phyloP scores from a whole-genome alignment of 2,113 vertebrate genomes.

The Echinops telfairi region DNA sequence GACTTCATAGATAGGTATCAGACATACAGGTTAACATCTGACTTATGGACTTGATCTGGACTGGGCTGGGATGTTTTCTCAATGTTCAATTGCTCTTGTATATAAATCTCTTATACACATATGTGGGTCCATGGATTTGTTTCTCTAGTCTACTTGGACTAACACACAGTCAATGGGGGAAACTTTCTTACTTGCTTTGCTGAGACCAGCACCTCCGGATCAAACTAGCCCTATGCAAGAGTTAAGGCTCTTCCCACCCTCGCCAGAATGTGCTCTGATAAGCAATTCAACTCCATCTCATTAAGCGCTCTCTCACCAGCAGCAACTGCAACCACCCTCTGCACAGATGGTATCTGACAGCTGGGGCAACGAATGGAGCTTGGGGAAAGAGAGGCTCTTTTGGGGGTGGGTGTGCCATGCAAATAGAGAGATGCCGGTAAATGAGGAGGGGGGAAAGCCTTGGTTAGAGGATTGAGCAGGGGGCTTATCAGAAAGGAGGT shows the following conservation, averaged over 20 bases:
- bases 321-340: neutral
- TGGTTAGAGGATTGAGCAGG: neutral
- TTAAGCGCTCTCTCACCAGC: conserved; percentile 20
- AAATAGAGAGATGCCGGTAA: neutral
- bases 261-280: neutral
- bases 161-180: too few relatives aligned
- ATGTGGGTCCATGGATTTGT: too few relatives aligned
- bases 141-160: too few relatives aligned
- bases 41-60: too few relatives aligned
- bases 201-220: neutral
- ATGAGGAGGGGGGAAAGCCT: neutral
- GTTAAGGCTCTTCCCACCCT: neutral
- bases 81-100: too few relatives aligned
- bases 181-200: neutral
- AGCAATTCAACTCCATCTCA: neutral
- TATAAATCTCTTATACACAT: too few relatives aligned
- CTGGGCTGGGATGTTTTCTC: too few relatives aligned
- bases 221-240: neutral
- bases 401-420: neutral
- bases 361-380: neutral
- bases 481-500: neutral
- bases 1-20: too few relatives aligned
- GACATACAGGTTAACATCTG: too few relatives aligned
- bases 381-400: neutral
- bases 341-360: neutral